phyloP scores from a whole-genome alignment of 2,888 invertebrate species.

The Trypoxylon attenuatum region DNA sequence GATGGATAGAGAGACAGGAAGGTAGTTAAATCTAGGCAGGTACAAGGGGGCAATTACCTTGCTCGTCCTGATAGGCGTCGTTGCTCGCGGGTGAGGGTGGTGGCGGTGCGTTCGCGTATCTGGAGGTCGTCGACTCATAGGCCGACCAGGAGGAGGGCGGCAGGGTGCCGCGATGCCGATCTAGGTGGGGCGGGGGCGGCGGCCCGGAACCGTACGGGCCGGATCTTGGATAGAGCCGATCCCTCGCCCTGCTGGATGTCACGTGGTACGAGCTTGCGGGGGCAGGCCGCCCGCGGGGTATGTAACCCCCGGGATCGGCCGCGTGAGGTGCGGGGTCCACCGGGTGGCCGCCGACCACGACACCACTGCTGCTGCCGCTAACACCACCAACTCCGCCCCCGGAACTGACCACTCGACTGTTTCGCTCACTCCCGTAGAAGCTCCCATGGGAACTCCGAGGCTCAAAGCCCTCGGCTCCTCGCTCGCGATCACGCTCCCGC shows the following conservation, averaged over 20 bases:
- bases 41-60: constrained; percentile 58
- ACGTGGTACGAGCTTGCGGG: constrained; percentile 69
- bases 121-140: constrained; percentile 68
- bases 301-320: constrained; percentile 70
- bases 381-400: constrained; percentile 60
- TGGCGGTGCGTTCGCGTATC: constrained; percentile 68
- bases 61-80: constrained; percentile 68
- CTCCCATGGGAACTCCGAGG: constrained; percentile 74
- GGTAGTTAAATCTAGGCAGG: no score
- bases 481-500: constrained; percentile 38
- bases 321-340: constrained; percentile 62
- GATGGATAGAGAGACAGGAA: no score
- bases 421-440: constrained; percentile 68
- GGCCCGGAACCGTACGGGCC: constrained; percentile 71
- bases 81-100: constrained; percentile 69
- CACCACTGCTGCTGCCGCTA: constrained; percentile 52
- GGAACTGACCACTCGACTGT: constrained; percentile 63
- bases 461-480: constrained; percentile 67
- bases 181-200: constrained; percentile 72
- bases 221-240: constrained; percentile 70
- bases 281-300: constrained; percentile 69
- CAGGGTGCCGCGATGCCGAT: constrained; percentile 68
- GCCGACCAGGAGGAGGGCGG: constrained; percentile 69
- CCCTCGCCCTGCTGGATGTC: constrained; percentile 73
- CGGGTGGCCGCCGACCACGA: constrained; percentile 66